These are phyloP conservation scores for Ceyx melanurus DNA, from an alignment of 2,113 vertebrate species.

Conservation along the genomic window DNA sequence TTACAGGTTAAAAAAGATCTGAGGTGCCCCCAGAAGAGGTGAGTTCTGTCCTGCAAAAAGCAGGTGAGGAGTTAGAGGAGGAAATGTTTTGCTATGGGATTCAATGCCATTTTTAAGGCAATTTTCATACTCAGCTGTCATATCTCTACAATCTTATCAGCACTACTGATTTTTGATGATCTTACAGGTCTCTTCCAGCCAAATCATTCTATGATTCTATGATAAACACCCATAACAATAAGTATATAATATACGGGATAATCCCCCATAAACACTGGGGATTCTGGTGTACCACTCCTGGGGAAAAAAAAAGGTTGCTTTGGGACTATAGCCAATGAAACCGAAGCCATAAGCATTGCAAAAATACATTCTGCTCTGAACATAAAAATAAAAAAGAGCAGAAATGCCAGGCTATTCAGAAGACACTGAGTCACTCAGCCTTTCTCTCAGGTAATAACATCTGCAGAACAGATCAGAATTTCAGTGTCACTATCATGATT, in stretches of 20 bases:
- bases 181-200: too few species aligned
- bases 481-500: neutral
- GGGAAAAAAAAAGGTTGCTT: neutral
- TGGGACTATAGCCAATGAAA: neutral
- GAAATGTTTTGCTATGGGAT: neutral
- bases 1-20: neutral
- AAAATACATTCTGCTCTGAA: neutral
- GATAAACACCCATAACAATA: neutral
- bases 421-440: neutral
- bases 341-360: neutral
- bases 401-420: neutral
- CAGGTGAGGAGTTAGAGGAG: neutral
- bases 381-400: neutral
- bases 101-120: neutral
- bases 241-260: too few species aligned
- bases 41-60: neutral
- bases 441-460: neutral
- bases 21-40: neutral
- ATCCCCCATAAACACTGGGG: neutral
- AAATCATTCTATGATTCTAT: too few species aligned
- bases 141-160: neutral
- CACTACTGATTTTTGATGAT: too few species aligned
- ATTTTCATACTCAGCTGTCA: neutral
- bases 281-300: neutral
- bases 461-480: neutral